Evolutionary conservation across 2,888 invertebrate genomes (phyloP).

Genomic region (Drosophila fungiperda): DNA sequence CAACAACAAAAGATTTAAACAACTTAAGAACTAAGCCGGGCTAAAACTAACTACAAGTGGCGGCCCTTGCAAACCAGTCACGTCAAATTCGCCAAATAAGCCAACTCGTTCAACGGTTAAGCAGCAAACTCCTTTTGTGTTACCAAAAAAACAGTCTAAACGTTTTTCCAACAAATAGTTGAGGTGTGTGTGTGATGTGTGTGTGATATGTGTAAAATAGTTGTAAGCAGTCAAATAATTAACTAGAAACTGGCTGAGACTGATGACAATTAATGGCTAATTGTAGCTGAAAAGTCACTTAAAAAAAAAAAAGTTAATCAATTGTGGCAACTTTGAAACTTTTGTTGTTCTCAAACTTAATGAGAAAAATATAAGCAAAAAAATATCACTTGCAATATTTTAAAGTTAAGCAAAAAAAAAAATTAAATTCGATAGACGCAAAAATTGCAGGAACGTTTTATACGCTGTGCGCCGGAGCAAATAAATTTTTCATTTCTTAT

Average conservation of each 20-base stretch:
- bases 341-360: not conserved
- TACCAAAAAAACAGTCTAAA: constrained; percentile 13
- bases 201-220: constrained; percentile 7
- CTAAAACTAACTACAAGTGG: constrained; percentile 32
- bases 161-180: constrained; percentile 2
- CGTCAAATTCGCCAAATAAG: constrained; percentile 1
- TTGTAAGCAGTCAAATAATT: constrained; percentile 5
- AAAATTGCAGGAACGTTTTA: constrained; percentile 44
- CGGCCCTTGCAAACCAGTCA: constrained; percentile 6
- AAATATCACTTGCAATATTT: constrained; percentile 41
- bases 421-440: constrained; percentile 26
- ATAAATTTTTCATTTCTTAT: constrained; percentile 77
- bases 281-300: not conserved
- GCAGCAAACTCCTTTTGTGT: not conserved
- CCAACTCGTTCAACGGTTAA: constrained; percentile 6
- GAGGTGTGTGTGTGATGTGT: constrained; percentile 6
- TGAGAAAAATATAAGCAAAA: constrained; percentile 49
- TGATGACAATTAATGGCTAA: not conserved
- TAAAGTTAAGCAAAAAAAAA: constrained; percentile 7
- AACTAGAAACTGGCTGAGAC: constrained; percentile 18
- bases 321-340: not conserved
- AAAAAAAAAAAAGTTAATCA: not conserved
- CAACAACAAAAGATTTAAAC: constrained; percentile 30
- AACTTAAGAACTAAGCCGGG: constrained; percentile 20
- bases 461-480: constrained; percentile 44